Percentiles rank a stretch among this genome's conserved stretches.
Evolutionary conservation across 1,140 invertebrate genomes (phyloP).

Genomic region (Aphelenchoides avenae): DNA sequence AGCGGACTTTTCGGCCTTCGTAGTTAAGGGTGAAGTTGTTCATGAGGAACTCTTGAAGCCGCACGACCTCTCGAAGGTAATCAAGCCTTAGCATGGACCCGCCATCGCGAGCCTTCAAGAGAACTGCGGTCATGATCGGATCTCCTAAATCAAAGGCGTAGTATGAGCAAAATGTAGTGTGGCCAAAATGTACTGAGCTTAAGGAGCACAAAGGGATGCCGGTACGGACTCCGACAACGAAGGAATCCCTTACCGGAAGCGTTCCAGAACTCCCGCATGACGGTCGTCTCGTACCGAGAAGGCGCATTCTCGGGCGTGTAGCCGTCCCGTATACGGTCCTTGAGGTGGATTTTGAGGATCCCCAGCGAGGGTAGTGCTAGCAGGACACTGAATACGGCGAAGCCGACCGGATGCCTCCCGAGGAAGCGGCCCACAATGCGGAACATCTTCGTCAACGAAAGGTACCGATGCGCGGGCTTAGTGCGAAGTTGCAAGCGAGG

Average conservation of each 20-base stretch:
- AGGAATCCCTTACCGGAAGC: constrained; percentile 30
- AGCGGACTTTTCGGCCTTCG: constrained; percentile 35
- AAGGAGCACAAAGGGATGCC: too few species aligned
- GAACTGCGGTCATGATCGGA: constrained; percentile 48
- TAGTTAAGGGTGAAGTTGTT: constrained; percentile 36
- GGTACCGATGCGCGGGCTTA: too few species aligned
- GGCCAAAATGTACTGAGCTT: constrained; percentile 4
- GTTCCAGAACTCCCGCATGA: constrained; percentile 50
- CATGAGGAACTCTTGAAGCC: constrained; percentile 25
- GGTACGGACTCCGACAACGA: too few species aligned
- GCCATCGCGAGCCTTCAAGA: constrained; percentile 40
- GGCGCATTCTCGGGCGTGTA: constrained; percentile 56
- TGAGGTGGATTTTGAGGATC: too few species aligned
- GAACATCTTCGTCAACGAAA: too few species aligned
- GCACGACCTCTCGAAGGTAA: constrained; percentile 35
- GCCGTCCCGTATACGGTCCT: constrained; percentile 54
- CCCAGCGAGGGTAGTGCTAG: too few species aligned
- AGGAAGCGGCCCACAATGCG: too few species aligned
- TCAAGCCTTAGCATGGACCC: constrained; percentile 46
- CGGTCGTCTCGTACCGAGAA: constrained; percentile 47
- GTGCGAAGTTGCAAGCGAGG: too few species aligned
- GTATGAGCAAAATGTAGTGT: background rate
- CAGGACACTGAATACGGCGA: too few species aligned
- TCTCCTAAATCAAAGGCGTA: constrained; percentile 35
- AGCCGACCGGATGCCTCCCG: too few species aligned